Percentiles rank a stretch among this genome's conserved stretches.
Conservation (phyloP, 2,113 vertebrate genomes). For the rabbit (Oryctolagus cuniculus) region DNA sequence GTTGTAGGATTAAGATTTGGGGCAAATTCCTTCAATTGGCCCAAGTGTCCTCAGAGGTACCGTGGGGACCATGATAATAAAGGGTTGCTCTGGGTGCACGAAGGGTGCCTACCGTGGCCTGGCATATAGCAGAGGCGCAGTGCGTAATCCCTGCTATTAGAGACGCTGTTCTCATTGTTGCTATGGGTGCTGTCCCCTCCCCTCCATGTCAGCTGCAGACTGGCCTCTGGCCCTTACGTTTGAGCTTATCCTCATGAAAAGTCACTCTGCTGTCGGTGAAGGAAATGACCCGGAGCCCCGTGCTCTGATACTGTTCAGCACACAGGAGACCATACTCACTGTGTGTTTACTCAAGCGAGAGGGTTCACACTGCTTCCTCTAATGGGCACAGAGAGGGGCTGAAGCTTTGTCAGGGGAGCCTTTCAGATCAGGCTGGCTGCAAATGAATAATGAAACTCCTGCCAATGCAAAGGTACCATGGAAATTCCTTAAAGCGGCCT, state of each 20-base stretch:
- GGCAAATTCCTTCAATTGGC: constrained; percentile 3
- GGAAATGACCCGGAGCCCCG: constrained; percentile 65
- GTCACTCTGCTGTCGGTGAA: constrained; percentile 56
- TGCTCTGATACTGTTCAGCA: constrained; percentile 60
- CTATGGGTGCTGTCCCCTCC: not conserved
- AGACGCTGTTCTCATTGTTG: not conserved
- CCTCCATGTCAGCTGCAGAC: not conserved
- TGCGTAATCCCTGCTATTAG: not conserved
- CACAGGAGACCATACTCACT: not conserved
- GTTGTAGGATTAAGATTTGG: constrained; percentile 22
- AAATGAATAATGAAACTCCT: constrained; percentile 73
- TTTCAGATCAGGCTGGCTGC: constrained; percentile 42
- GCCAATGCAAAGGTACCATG: constrained; percentile 33
- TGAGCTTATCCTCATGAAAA: constrained; percentile 66
- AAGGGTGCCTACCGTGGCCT: not conserved
- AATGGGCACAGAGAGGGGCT: constrained; percentile 1
- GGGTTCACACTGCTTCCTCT: constrained; percentile 63
- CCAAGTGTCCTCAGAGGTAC: not conserved
- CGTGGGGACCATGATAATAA: not conserved
- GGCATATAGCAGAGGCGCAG: not conserved
- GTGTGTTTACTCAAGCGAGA: constrained; percentile 58
- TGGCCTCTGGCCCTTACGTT: constrained; percentile 43
- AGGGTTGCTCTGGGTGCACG: not conserved
- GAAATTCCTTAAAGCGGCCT: constrained; percentile 8
- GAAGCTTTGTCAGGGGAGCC: constrained; percentile 36